A percentile compares a stretch with the other conserved stretches of the same genome.
Evolutionary conservation across 2,797 vertebrate species (phyloP).

Genomic region (Clarias pachynema): DNA sequence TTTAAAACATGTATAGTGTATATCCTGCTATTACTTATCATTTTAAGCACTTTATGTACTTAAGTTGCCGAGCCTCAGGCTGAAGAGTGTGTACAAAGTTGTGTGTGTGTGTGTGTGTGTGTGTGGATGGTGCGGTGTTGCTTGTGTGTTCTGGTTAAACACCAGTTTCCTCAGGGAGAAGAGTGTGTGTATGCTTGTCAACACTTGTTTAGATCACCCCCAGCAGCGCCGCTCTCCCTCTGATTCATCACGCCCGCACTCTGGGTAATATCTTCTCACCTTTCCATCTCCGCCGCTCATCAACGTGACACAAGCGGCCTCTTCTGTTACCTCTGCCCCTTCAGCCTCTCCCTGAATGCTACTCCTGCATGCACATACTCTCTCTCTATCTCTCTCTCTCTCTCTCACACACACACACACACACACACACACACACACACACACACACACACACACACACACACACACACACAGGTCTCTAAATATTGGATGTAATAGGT

Average conservation of each 20-base stretch:
- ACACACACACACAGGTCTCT: background rate
- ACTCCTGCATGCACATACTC: background rate
- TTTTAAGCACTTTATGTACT: background rate
- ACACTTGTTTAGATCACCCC: constrained; percentile 23
- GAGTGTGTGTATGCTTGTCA: constrained; percentile 3
- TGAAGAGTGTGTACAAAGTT: constrained; percentile 6
- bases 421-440: background rate
- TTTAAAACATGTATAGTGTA: background rate
- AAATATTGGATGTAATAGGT: background rate
- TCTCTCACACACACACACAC: background rate
- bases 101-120: background rate
- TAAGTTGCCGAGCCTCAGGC: background rate
- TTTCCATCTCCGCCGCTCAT: constrained; percentile 23
- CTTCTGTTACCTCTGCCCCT: constrained; percentile 32
- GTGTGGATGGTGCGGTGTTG: background rate
- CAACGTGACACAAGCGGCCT: constrained; percentile 20
- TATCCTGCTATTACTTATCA: background rate
- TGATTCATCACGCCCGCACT: constrained; percentile 33
- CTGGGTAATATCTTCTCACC: constrained; percentile 32
- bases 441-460: constrained; percentile 19
- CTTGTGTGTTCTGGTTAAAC: constrained; percentile 19
- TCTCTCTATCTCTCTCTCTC: too few species aligned
- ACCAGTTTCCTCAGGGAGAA: constrained; percentile 25
- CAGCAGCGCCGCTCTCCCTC: background rate
- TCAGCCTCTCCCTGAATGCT: constrained; percentile 10